Evolutionary conservation across 2,888 invertebrate genomes (phyloP).

Genomic region (Anthophora plumipes): DNA sequence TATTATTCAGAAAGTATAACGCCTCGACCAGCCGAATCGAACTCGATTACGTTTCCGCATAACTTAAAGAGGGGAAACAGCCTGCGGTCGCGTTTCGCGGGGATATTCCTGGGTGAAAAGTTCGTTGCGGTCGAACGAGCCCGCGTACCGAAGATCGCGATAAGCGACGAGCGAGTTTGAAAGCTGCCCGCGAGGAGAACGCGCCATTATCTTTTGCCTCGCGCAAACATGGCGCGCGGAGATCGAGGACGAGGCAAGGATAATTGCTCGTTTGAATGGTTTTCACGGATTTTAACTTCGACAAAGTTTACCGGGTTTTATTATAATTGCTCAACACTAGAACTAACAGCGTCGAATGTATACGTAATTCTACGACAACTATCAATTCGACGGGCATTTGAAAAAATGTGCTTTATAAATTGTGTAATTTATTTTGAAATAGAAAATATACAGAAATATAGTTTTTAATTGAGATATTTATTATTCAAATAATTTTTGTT

Average conservation of each 20-base stretch:
- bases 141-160: constrained; percentile 51
- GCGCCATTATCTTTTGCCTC: not conserved
- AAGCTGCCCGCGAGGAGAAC: constrained; percentile 31
- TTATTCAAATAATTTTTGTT: too few relatives aligned
- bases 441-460: too few relatives aligned
- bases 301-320: not conserved
- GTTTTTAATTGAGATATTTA: too few relatives aligned
- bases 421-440: too few relatives aligned
- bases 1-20: constrained; percentile 76
- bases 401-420: too few relatives aligned
- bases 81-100: constrained; percentile 5
- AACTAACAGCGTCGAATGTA: too few relatives aligned
- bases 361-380: too few relatives aligned
- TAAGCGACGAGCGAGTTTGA: constrained; percentile 29
- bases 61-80: constrained; percentile 59
- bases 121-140: constrained; percentile 51
- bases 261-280: constrained; percentile 1
- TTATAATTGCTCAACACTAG: too few relatives aligned
- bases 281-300: not conserved
- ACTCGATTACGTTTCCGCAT: constrained; percentile 71
- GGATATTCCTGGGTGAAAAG: constrained; percentile 45
- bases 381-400: too few relatives aligned
- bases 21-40: constrained; percentile 70
- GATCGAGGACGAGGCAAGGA: not conserved
- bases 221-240: not conserved